Percentiles rank a stretch among this genome's conserved stretches.
Conservation (phyloP, 64 coral and sea anemone species). For the Montipora sp. region DNA sequence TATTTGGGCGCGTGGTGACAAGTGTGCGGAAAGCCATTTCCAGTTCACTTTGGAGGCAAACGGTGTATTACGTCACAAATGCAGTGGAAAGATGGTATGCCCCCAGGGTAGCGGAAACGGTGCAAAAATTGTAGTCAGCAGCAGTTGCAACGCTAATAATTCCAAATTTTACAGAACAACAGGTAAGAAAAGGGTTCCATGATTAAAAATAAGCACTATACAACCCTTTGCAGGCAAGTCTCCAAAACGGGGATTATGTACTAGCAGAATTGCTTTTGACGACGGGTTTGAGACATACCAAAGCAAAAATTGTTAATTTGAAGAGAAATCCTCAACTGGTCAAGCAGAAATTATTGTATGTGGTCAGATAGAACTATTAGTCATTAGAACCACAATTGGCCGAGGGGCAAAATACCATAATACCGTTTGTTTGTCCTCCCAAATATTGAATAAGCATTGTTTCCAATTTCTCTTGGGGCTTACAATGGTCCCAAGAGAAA, state of each 20-base stretch:
- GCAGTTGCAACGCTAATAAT: constrained; percentile 47
- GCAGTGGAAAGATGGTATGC: constrained; percentile 78
- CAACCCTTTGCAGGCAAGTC: too few species aligned
- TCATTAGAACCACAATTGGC: not conserved
- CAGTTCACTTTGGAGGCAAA: constrained; percentile 67
- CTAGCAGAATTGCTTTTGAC: too few species aligned
- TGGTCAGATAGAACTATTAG: not conserved
- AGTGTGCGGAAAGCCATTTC: constrained; percentile 57
- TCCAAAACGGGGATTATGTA: too few species aligned
- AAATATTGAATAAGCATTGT: too few species aligned
- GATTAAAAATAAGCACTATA: too few species aligned
- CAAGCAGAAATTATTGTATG: not conserved
- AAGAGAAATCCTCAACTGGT: not conserved
- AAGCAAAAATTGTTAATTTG: not conserved
- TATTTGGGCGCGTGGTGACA: constrained; percentile 47
- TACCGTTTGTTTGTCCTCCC: too few species aligned
- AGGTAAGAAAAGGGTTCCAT: constrained; percentile 16
- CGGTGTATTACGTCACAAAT: constrained; percentile 69
- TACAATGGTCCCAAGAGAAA: too few species aligned
- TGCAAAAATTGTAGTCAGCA: constrained; percentile 67
- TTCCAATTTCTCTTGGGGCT: too few species aligned
- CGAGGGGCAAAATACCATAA: too few species aligned
- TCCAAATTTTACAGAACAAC: constrained; percentile 73
- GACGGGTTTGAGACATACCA: not conserved
- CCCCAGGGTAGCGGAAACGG: constrained; percentile 60